Evolutionary conservation across 2,113 vertebrate genomes (phyloP), one percentile per base, ranked within the genome.

Genomic region (Rhinolophus sinicus): DNA sequence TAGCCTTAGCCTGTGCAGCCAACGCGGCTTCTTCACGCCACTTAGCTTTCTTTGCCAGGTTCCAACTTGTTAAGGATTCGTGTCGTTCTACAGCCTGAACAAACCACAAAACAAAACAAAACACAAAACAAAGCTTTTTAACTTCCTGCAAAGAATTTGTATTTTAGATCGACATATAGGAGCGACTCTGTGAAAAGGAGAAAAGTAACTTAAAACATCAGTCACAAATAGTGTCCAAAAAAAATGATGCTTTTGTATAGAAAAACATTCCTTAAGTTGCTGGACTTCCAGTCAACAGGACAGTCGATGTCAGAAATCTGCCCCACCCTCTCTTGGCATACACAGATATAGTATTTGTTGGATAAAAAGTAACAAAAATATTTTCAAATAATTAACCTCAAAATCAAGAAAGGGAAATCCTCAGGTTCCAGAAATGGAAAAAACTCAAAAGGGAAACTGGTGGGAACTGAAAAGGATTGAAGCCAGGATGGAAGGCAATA

Each of bases 21-120:
- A 96, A 26, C 0, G 88, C 97, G 0, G 98, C 98, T 91, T 99
- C 98, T 94, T 98, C 1, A 64, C 96, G 93, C 98, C 98, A 98
- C 95, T 98, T 98, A 62, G 98, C 98, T 89, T 99, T 99, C 96
- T 99, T 99, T 82, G 98, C 98, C 97, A 98, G 40, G 92, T 99
- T 99, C 97, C 98, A 95, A 28, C 98, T 98, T 1, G 98, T 99
- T 80, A 99, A 93, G 89, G 98, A 98, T 90, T 99, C 98, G 0
- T 98, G 98, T 5, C 98, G 97, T 26, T 98, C 97, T 33, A 96
- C 98, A 93, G 99, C 98, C 98, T 99, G 96, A 0, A 52, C 69
- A 95, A 65, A 50, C 47, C 9, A 50, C 47, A 50, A 87, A 85
- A 13, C 67, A 67, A 69, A 54, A 54, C 52, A 54, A 54, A 54